phyloP scores from a whole-genome alignment of 2,113 vertebrate species.

The Entosphenus tridentatus region DNA sequence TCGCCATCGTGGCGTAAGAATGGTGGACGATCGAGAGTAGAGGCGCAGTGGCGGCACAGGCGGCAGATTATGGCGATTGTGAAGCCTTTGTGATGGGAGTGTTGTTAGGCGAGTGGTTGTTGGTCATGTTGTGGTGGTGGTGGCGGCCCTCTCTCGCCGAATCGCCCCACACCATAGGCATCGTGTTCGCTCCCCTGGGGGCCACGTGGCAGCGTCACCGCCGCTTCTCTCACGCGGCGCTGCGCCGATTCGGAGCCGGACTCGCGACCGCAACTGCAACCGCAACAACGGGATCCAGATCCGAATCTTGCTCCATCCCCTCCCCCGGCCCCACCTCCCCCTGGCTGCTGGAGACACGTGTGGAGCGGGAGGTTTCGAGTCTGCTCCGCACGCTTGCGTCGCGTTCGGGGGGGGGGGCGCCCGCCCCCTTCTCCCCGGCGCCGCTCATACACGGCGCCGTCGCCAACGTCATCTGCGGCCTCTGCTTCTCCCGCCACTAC shows the following conservation, averaged over 20 bases:
- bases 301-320: too few species aligned
- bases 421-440: constrained; percentile 23
- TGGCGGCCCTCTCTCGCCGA: too few species aligned
- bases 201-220: constrained; percentile 63
- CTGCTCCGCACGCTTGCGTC: constrained; percentile 47
- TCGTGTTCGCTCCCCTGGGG: constrained; percentile 73
- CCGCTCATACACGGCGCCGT: constrained; percentile 42
- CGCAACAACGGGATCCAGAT: too few species aligned
- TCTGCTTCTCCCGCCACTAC: constrained; percentile 60
- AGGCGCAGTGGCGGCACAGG: too few species aligned
- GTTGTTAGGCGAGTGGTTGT: too few species aligned
- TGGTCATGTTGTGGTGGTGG: too few species aligned
- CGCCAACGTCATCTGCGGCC: constrained; percentile 70
- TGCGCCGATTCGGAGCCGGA: constrained; percentile 64
- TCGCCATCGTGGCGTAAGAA: too few species aligned
- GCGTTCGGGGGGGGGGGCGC: constrained; percentile 15
- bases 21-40: too few species aligned
- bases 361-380: constrained; percentile 40
- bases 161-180: constrained; percentile 23
- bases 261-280: constrained; percentile 21
- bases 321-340: too few species aligned
- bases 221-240: constrained; percentile 55
- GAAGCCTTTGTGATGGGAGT: too few species aligned
- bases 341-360: constrained; percentile 40
- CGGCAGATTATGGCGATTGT: too few species aligned